Base-by-base conservation (phyloP, 2,888 invertebrate genomes). In the Hoplodrina blanda region DNA sequence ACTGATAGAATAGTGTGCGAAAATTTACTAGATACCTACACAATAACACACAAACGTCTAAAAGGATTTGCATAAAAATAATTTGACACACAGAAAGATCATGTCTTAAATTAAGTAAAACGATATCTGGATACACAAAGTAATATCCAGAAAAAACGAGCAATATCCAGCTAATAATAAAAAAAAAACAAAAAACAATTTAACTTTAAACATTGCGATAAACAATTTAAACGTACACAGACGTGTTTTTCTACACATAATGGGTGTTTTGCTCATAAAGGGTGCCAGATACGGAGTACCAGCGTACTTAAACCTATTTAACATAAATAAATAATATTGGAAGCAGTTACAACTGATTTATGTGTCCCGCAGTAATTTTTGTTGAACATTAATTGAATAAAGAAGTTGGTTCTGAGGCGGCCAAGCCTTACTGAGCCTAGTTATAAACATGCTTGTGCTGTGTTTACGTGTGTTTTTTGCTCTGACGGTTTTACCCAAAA, bases 311-410 rank as follows among this genome's bases (percentile, higher is more conserved):
- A 89, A 89, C 89, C 89, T 92, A 89, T 92, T 92, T 93, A 90
- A 89, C 91, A 92, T 93, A 92, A 92, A 92, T 92, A 93, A 91
- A 92, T 92, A 92, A 93, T 90, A 90, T 88, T 83, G 85, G 82
- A 85, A 84, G 92, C 91, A 89, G 92, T 93, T 92, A 90, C 87
- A 87, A 74, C 85, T 92, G 92, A 93, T 92, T 92, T 91, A 93
- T 92, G 86, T 85, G 83, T 53, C 83, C 89, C 82, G 87, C 87
- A 89, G 91, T 92, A 91, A 91, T 92, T 92, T 92, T 92, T 91
- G 88, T 88, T 84, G 89, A 87, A 85, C 87, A 89, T 89, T 91
- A 93, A 92, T 92, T 92, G 91, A 92, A 92, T 90, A 92, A 91
- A 92, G 87, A 91, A 91, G 90, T 91, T 88, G 84, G 74, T 72